Conservation (phyloP, 2,797 vertebrate genomes). For the Danio kyathit region DNA sequence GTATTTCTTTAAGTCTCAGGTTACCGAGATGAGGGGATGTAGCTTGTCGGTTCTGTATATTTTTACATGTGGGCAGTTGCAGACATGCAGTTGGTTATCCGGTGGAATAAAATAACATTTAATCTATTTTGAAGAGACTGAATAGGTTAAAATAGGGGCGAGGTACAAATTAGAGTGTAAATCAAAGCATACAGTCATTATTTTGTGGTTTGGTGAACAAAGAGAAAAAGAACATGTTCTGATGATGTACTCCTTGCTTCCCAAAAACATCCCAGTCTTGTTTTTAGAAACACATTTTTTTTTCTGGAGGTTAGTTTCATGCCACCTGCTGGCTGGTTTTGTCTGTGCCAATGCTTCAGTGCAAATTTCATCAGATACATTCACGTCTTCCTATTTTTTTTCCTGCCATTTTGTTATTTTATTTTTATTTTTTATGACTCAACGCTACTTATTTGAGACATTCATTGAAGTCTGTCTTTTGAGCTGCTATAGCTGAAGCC, state of each 20-base stretch:
- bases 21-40: constrained; percentile 59
- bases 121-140: neutral
- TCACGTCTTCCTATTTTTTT: constrained; percentile 43
- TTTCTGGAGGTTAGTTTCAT: constrained; percentile 5
- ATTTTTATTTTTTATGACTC: constrained; percentile 62
- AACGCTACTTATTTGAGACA: constrained; percentile 56
- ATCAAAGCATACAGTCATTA: neutral
- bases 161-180: neutral
- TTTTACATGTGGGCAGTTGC: constrained; percentile 5
- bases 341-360: constrained; percentile 28
- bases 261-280: neutral
- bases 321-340: constrained; percentile 61
- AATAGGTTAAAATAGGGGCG: neutral
- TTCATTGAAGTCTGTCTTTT: constrained; percentile 60
- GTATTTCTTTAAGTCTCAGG: constrained; percentile 38
- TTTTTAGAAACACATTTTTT: neutral
- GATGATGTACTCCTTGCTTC: neutral
- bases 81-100: neutral
- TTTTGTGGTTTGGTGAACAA: neutral
- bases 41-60: constrained; percentile 4
- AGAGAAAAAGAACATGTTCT: neutral
- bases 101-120: neutral
- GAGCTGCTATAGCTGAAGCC: constrained; percentile 44
- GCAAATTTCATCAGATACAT: constrained; percentile 57
- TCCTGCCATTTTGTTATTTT: constrained; percentile 17